Conservation (phyloP, 2,888 invertebrate genomes). For the Drosophila austrosaltans region DNA sequence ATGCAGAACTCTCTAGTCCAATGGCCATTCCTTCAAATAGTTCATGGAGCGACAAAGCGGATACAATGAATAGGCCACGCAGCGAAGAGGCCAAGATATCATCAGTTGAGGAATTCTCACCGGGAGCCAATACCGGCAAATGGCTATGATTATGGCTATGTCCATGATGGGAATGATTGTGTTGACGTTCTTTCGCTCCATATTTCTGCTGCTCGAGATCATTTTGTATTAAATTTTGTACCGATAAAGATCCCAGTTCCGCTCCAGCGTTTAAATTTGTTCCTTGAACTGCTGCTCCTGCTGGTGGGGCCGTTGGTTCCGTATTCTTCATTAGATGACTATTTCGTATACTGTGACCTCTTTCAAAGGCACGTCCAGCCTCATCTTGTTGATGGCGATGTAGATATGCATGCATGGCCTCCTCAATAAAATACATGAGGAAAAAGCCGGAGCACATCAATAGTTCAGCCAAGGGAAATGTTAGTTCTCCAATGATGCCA, state of each 20-base stretch:
- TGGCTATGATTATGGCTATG: slow-evolving; percentile 67
- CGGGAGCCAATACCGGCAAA: slow-evolving; percentile 60
- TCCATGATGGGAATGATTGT: slow-evolving; percentile 37
- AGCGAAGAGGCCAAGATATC: slow-evolving; percentile 83
- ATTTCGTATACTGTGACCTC: slow-evolving; percentile 81
- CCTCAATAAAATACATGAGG: slow-evolving; percentile 91
- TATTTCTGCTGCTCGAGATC: slow-evolving; percentile 72
- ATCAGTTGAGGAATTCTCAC: slow-evolving; percentile 82
- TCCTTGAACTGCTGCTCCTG: not conserved
- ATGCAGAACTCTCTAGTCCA: slow-evolving; percentile 88
- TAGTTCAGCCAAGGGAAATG: slow-evolving; percentile 88
- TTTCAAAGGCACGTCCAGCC: slow-evolving; percentile 78
- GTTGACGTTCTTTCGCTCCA: slow-evolving; percentile 59
- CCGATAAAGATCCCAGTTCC: slow-evolving; percentile 59
- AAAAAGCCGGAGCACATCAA: slow-evolving; percentile 91
- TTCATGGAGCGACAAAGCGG: slow-evolving; percentile 92
- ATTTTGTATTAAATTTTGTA: slow-evolving; percentile 68
- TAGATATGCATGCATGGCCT: slow-evolving; percentile 89
- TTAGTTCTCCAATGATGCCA: slow-evolving; percentile 84
- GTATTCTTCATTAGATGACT: slow-evolving; percentile 74
- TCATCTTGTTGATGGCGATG: slow-evolving; percentile 83
- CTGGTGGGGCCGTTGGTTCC: slow-evolving; percentile 19
- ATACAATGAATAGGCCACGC: slow-evolving; percentile 90
- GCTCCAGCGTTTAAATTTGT: slow-evolving; percentile 21
- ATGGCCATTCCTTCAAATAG: slow-evolving; percentile 94